These are phyloP conservation scores for Chrysopilus asiliformis DNA, from an alignment of 2,888 invertebrate species.

Conservation along the genomic window DNA sequence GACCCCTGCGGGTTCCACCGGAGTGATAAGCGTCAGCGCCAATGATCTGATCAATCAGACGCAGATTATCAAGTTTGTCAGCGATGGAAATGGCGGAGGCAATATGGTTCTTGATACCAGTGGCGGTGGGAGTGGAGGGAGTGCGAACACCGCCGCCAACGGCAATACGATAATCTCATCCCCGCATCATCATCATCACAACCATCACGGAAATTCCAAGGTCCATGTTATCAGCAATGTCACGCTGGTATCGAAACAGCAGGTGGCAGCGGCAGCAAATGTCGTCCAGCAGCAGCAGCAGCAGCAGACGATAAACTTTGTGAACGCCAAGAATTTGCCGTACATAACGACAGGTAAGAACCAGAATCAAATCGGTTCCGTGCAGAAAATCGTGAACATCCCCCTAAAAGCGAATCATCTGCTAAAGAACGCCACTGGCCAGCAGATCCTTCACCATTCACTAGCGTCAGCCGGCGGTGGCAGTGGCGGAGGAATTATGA, in stretches of 20 bases:
- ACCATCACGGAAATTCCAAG: slow-evolving; percentile 26
- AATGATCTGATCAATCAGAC: slow-evolving; percentile 29
- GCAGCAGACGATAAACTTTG: slow-evolving; percentile 24
- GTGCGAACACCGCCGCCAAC: background rate
- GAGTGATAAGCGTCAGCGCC: slow-evolving; percentile 15
- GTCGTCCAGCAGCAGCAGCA: slow-evolving; percentile 11
- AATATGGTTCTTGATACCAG: slow-evolving; percentile 31
- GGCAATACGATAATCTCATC: background rate
- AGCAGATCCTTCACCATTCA: slow-evolving; percentile 8
- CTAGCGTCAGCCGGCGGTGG: slow-evolving; percentile 8
- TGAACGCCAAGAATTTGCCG: slow-evolving; percentile 25
- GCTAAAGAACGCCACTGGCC: slow-evolving; percentile 9
- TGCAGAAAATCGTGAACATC: slow-evolving; percentile 15
- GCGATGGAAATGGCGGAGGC: slow-evolving; percentile 30
- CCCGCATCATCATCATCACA: slow-evolving; percentile 12
- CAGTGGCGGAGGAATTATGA: slow-evolving; percentile 7
- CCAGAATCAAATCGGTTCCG: background rate
- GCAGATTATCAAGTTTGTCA: slow-evolving; percentile 34
- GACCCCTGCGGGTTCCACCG: slow-evolving; percentile 12
- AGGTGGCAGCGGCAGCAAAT: slow-evolving; percentile 10
- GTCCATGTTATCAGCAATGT: slow-evolving; percentile 29
- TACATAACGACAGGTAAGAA: slow-evolving; percentile 26
- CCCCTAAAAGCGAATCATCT: slow-evolving; percentile 12
- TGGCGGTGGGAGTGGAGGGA: slow-evolving; percentile 16
- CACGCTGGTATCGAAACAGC: slow-evolving; percentile 2